Evolutionary conservation across 2,888 invertebrate genomes (phyloP).

Genomic region (Apamea monoglypha): DNA sequence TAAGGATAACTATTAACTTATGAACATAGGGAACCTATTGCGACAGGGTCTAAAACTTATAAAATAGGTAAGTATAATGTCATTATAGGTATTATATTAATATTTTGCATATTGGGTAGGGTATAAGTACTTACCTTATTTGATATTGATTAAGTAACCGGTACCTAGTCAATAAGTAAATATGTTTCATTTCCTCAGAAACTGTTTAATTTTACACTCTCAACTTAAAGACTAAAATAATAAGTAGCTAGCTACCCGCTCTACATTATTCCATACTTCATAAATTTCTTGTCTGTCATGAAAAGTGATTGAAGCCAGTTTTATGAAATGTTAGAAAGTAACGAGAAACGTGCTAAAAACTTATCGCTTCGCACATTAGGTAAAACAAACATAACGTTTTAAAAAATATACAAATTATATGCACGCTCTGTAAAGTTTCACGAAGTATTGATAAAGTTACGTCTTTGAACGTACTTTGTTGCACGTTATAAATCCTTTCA

Average conservation of each 20-base stretch:
- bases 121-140: neutral
- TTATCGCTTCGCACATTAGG: neutral
- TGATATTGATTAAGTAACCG: neutral
- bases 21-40: neutral
- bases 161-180: too few relatives aligned
- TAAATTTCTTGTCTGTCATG: neutral
- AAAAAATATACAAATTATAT: conserved; percentile 27
- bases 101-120: neutral
- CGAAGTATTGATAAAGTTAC: conserved; percentile 58
- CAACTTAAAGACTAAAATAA: neutral
- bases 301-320: conserved; percentile 7
- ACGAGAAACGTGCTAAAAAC: conserved; percentile 7
- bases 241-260: neutral
- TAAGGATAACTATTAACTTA: neutral
- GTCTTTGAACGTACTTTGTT: conserved; percentile 44
- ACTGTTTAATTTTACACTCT: neutral
- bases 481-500: conserved; percentile 57
- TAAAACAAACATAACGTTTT: conserved; percentile 12
- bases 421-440: conserved; percentile 37
- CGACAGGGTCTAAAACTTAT: too few relatives aligned
- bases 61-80: neutral
- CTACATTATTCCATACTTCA: neutral
- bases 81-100: neutral
- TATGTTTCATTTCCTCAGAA: neutral
- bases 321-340: conserved; percentile 1